These are phyloP conservation scores for Edolisoma coerulescens DNA, from an alignment of 2,113 vertebrate genomes.

Conservation along the genomic window DNA sequence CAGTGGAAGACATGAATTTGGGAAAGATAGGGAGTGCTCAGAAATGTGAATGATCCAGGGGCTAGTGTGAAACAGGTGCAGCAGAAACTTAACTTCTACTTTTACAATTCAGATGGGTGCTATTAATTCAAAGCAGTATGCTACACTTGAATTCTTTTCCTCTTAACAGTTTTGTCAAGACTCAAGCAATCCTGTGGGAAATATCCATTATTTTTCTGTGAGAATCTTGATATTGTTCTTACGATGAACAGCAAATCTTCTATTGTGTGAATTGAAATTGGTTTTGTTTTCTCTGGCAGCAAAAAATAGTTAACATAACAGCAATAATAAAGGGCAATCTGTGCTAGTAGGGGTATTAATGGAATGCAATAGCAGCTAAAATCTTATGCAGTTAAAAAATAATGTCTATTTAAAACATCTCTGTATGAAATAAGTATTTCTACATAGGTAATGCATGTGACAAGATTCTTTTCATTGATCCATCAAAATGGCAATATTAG, in stretches of 20 bases:
- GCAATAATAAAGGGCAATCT: not conserved
- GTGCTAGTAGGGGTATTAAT: not conserved
- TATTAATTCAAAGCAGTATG: not conserved
- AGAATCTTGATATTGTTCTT: not conserved
- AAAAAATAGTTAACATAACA: not conserved
- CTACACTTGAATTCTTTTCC: not conserved
- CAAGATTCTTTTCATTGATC: not conserved
- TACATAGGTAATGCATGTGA: not conserved
- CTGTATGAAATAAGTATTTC: not conserved
- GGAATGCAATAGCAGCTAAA: not conserved
- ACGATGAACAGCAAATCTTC: not conserved
- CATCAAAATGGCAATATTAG: not conserved
- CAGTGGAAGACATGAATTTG: not conserved
- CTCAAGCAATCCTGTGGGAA: not conserved
- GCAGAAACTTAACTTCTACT: not conserved
- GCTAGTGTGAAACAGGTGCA: not conserved
- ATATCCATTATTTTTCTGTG: not conserved
- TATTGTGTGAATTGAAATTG: not conserved
- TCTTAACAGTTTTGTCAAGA: not conserved
- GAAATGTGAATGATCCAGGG: not conserved
- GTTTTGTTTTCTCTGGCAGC: not conserved
- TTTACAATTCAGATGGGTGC: not conserved
- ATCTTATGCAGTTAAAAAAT: not conserved
- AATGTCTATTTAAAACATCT: not conserved
- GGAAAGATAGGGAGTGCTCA: not conserved